Conservation (phyloP, 2,888 invertebrate genomes). For the Pardosa pseudoannulata region DNA sequence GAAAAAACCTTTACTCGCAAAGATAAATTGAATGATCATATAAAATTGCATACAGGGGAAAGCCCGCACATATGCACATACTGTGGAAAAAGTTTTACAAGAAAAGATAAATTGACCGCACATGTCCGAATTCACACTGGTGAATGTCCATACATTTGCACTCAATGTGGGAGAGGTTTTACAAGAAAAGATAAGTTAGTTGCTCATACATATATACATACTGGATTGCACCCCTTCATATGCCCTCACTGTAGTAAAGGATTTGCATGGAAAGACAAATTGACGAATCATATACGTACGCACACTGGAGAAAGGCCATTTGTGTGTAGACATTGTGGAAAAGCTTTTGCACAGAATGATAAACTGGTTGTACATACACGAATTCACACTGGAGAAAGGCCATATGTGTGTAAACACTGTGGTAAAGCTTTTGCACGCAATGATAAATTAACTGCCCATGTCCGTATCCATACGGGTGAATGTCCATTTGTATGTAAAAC, state of each 20-base stretch:
- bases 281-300: conserved; percentile 57
- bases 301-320: conserved; percentile 59
- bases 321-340: conserved; percentile 61
- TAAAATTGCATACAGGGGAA: conserved; percentile 63
- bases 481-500: conserved; percentile 63
- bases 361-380: conserved; percentile 56
- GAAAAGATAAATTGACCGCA: conserved; percentile 62
- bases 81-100: conserved; percentile 60
- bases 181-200: conserved; percentile 62
- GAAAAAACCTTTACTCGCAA: conserved; percentile 63
- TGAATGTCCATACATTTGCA: conserved; percentile 60
- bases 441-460: conserved; percentile 64
- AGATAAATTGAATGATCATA: conserved; percentile 65
- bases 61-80: conserved; percentile 64
- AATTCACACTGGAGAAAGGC: conserved; percentile 61
- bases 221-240: conserved; percentile 57
- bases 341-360: conserved; percentile 67
- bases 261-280: conserved; percentile 66
- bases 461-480: conserved; percentile 57
- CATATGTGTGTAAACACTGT: conserved; percentile 65
- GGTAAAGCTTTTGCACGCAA: conserved; percentile 67
- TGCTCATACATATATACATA: conserved; percentile 64
- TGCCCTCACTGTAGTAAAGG: conserved; percentile 65
- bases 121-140: conserved; percentile 61
- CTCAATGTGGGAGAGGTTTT: conserved; percentile 63